Conservation (phyloP, 2,113 vertebrate genomes). For the Phycodurus eques region DNA sequence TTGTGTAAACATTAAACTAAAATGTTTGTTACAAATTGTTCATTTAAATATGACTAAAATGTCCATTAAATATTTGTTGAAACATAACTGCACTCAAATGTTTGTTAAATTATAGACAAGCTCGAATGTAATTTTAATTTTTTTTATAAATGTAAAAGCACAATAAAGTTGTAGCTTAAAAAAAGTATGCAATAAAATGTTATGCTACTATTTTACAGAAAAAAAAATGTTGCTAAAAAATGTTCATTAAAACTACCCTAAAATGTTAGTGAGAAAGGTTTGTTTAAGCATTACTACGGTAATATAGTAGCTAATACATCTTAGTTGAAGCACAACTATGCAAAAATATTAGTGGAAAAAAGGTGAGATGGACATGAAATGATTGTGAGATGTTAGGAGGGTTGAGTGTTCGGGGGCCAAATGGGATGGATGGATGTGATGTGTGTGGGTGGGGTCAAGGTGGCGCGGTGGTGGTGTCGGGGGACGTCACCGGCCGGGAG, state of each 20-base stretch:
- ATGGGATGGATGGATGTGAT: constrained; percentile 5
- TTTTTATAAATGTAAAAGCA: background rate
- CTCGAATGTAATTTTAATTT: too few relatives aligned
- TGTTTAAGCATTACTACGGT: background rate
- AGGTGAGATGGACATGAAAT: background rate
- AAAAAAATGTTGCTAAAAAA: background rate
- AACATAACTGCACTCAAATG: too few relatives aligned
- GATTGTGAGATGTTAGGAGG: background rate
- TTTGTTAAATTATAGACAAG: too few relatives aligned
- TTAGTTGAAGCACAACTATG: background rate
- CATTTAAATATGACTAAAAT: background rate
- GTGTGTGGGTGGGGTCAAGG: constrained; percentile 4
- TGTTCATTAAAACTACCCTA: background rate
- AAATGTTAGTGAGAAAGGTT: background rate
- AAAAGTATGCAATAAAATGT: background rate
- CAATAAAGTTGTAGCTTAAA: background rate
- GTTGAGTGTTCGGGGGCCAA: background rate
- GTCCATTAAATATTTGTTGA: too few relatives aligned
- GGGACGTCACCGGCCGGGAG: constrained; percentile 44
- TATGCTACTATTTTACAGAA: too few relatives aligned
- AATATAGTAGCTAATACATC: background rate
- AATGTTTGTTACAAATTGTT: background rate
- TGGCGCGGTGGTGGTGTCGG: constrained; percentile 1
- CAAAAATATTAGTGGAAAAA: background rate
- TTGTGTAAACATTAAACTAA: too few relatives aligned